These are phyloP conservation scores for Lobophora halterata DNA, from an alignment of 2,888 invertebrate genomes.

Conservation along the genomic window DNA sequence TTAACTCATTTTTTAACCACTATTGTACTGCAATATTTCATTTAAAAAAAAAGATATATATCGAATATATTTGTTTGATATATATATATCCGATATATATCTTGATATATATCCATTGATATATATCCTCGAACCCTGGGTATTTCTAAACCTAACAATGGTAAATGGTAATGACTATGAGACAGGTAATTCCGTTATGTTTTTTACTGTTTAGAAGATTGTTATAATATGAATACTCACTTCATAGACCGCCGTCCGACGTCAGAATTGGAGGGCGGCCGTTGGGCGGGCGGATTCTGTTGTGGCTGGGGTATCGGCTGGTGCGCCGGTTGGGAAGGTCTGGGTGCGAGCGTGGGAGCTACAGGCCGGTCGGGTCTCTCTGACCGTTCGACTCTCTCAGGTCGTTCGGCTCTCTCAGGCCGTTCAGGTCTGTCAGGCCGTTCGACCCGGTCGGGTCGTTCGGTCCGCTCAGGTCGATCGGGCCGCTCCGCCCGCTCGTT, in stretches of 20 bases:
- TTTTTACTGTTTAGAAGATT: not conserved
- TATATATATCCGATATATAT: too few relatives aligned
- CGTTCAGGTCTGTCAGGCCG: slow-evolving; percentile 47
- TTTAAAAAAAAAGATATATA: too few relatives aligned
- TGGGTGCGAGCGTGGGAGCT: slow-evolving; percentile 37
- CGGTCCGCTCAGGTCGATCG: slow-evolving; percentile 43
- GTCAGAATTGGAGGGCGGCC: slow-evolving; percentile 82
- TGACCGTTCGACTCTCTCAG: slow-evolving; percentile 45
- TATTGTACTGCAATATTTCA: too few relatives aligned
- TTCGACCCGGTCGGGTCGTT: slow-evolving; percentile 51
- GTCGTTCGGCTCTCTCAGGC: slow-evolving; percentile 48
- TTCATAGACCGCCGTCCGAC: slow-evolving; percentile 87
- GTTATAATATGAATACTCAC: slow-evolving; percentile 63
- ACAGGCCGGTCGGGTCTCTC: slow-evolving; percentile 50
- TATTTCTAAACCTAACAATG: too few relatives aligned
- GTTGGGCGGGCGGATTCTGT: slow-evolving; percentile 53
- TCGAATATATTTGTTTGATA: too few relatives aligned
- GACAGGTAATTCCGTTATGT: too few relatives aligned
- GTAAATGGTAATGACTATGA: too few relatives aligned
- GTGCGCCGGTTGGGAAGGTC: slow-evolving; percentile 41
- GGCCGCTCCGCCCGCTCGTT: slow-evolving; percentile 47
- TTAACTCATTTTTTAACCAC: too few relatives aligned
- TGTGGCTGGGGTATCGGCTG: slow-evolving; percentile 39
- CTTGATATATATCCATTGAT: too few relatives aligned
- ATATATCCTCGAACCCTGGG: too few relatives aligned